These are phyloP conservation scores for Apaloderma vittatum DNA, from an alignment of 2,113 vertebrate genomes.

Conservation along the genomic window DNA sequence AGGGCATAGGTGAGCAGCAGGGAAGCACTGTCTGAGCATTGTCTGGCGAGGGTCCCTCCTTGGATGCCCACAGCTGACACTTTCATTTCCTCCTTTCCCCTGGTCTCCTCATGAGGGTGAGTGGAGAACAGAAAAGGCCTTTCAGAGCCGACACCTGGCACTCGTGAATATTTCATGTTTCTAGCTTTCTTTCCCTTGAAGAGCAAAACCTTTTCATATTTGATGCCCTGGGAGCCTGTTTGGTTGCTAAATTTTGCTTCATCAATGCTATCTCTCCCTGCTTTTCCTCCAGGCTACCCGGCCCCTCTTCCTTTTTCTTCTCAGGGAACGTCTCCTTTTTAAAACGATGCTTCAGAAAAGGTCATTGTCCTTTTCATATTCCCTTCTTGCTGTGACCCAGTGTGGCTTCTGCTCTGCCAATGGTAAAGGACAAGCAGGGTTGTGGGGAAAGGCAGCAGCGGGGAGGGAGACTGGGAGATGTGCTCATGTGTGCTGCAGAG, in stretches of 20 bases:
- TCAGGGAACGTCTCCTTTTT: neutral
- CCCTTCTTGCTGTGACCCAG: slow-evolving; percentile 65
- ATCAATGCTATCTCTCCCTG: neutral
- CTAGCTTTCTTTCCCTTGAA: slow-evolving; percentile 46
- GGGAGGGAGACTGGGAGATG: neutral
- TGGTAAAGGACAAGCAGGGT: slow-evolving; percentile 12
- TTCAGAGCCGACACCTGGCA: slow-evolving; percentile 24
- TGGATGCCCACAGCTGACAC: neutral
- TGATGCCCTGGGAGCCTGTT: slow-evolving; percentile 47
- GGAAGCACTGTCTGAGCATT: neutral
- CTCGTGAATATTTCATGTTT: slow-evolving; percentile 68
- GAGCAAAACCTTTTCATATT: slow-evolving; percentile 69
- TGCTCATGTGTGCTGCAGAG: rapidly evolving
- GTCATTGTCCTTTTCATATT: slow-evolving; percentile 68
- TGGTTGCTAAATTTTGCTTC: slow-evolving; percentile 37
- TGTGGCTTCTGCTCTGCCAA: slow-evolving; percentile 3
- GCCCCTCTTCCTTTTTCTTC: slow-evolving; percentile 37
- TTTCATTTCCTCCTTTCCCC: neutral
- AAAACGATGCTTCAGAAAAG: slow-evolving; percentile 62
- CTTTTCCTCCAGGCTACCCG: neutral
- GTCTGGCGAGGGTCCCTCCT: neutral
- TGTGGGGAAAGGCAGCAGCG: neutral
- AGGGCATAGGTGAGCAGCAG: neutral
- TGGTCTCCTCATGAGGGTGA: neutral
- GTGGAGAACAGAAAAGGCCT: neutral